Percentiles rank a stretch among this genome's conserved stretches.
These are phyloP conservation scores for Chascanopsetta lugubris DNA, from an alignment of 2,113 vertebrate genomes.

Conservation along the genomic window DNA sequence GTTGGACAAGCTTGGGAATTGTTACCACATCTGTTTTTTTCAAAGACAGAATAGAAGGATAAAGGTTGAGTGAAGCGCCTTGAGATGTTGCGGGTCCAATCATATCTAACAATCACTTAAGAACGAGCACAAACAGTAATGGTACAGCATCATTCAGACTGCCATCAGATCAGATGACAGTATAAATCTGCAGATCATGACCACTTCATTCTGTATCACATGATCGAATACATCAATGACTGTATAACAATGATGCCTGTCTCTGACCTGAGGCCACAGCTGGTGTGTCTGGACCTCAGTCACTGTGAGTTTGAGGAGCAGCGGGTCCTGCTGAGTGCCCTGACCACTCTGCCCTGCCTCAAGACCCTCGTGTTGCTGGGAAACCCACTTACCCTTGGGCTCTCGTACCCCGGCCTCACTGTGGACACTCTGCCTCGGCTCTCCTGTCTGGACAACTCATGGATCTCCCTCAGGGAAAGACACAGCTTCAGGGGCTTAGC, in stretches of 20 bases:
- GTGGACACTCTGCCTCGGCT: slow-evolving; percentile 84
- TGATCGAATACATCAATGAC: too few species aligned
- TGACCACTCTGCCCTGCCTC: slow-evolving; percentile 78
- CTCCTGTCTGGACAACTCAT: slow-evolving; percentile 77
- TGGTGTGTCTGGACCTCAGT: slow-evolving; percentile 89
- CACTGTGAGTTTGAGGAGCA: slow-evolving; percentile 84
- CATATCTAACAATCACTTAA: too few species aligned
- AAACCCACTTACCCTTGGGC: slow-evolving; percentile 84
- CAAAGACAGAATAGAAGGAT: too few species aligned
- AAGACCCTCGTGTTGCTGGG: slow-evolving; percentile 84
- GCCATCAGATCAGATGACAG: too few species aligned
- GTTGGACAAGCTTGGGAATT: too few species aligned
- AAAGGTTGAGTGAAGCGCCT: too few species aligned
- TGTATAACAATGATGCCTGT: neutral
- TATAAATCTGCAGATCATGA: too few species aligned
- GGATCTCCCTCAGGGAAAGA: slow-evolving; percentile 77
- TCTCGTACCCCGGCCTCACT: slow-evolving; percentile 84
- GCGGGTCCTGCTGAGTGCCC: slow-evolving; percentile 65
- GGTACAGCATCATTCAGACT: too few species aligned
- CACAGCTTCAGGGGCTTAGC: slow-evolving; percentile 77
- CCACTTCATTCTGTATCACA: too few species aligned
- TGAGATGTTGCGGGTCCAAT: too few species aligned
- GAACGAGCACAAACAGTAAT: too few species aligned
- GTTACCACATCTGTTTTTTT: too few species aligned
- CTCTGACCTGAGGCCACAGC: slow-evolving; percentile 82